These are phyloP conservation scores for Mizuhopecten yessoensis DNA, from an alignment of 1,140 invertebrate genomes.

Conservation along the genomic window DNA sequence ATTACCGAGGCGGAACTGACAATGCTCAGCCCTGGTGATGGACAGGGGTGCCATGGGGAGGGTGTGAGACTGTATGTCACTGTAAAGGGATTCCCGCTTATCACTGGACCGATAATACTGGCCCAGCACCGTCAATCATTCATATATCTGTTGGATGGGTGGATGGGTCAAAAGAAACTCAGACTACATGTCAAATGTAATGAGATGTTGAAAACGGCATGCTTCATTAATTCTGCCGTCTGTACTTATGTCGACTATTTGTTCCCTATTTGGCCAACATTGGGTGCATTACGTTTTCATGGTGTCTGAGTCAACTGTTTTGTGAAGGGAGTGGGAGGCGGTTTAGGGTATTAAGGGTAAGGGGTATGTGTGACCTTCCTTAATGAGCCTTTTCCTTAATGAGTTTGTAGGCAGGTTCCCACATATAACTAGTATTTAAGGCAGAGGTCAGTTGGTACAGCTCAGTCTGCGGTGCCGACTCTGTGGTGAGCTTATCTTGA, in stretches of 20 bases:
- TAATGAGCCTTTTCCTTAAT: background rate
- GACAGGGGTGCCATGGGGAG: background rate
- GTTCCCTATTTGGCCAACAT: background rate
- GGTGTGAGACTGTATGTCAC: background rate
- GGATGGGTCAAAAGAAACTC: constrained; percentile 14
- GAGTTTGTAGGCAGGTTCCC: background rate
- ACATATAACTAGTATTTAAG: constrained; percentile 13
- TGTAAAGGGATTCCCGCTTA: background rate
- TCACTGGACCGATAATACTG: background rate
- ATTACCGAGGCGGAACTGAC: constrained; percentile 26
- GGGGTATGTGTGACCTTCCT: background rate
- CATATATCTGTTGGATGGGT: background rate
- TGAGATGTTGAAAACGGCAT: background rate
- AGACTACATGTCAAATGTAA: background rate
- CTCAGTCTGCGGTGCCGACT: background rate
- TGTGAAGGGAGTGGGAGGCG: background rate
- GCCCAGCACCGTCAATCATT: constrained; percentile 7
- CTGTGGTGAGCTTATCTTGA: background rate
- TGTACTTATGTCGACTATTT: background rate
- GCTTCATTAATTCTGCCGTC: background rate
- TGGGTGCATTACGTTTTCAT: background rate
- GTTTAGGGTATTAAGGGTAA: background rate
- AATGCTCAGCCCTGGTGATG: constrained; percentile 8
- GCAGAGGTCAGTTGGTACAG: background rate
- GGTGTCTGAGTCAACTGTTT: background rate